Base-by-base conservation (phyloP, 1,140 invertebrate species). In the Procambarus virginalis region DNA sequence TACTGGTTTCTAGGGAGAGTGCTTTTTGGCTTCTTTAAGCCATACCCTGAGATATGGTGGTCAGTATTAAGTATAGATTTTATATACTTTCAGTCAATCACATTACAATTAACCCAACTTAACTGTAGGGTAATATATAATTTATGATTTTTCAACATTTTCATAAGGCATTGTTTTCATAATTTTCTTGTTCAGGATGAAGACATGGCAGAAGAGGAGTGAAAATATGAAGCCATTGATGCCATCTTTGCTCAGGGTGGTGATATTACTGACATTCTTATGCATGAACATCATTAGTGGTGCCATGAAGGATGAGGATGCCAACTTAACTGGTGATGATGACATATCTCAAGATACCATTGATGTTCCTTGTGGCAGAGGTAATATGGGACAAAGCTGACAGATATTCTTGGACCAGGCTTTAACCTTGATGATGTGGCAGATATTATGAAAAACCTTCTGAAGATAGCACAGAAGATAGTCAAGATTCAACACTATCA, bases 281-380 rank as follows among this genome's bases (percentile, higher is more conserved):
- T 97, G 46, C 95, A 96, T 92, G 96, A n/a, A 96, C n/a, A 96
- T 97, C 85, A 96, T 97, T n/a, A 96, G 96, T 93, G 96, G 96
- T 92, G 94, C 94, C 70, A 95, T 95, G 68, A 95, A 95, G 51
- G 92, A 92, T 58, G 91, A 92, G 51, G 92, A 83, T 49, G 68
- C 89, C 14, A 88, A 80, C 22, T 70, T 92, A 17, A 82, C 88
- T 46, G 91, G 91, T 46, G 86, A 89, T 48, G 89, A 91, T n/a
- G 91, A 92, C 77, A 78, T 90, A 64, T 91, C 91, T n/a, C 83
- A 86, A 76, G 85, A 90, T 22, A 82, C 89, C 48, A 88, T 90
- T 55, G 85, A 87, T 75, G 55, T 80, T n/a, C 80, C 76, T 60
- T 51, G 85, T 85, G 84, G 81, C 22, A 89, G 86, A 82, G 91